A percentile compares a stretch with the other conserved stretches of the same genome.
Evolutionary conservation across 2,797 vertebrate species (phyloP).

Genomic region (Acestrorhynchus altus): DNA sequence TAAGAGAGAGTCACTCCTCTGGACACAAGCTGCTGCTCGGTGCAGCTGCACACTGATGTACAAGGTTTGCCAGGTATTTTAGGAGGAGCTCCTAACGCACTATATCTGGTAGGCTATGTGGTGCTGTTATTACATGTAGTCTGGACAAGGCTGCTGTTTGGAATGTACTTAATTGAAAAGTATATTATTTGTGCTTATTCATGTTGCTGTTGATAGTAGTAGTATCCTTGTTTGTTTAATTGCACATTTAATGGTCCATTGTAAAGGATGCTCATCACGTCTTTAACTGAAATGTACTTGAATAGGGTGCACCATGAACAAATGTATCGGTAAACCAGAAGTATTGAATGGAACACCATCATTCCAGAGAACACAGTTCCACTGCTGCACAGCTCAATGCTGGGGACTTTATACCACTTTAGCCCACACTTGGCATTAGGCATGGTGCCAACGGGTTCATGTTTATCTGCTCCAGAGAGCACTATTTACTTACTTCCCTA

Average conservation of each 20-base stretch:
- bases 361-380: too few relatives aligned
- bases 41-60: conserved; percentile 3
- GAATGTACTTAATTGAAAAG: not conserved
- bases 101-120: not conserved
- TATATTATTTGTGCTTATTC: not conserved
- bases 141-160: not conserved
- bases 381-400: too few relatives aligned
- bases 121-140: not conserved
- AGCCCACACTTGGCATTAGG: too few relatives aligned
- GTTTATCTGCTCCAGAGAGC: too few relatives aligned
- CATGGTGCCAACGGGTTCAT: too few relatives aligned
- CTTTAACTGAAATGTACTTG: not conserved
- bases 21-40: not conserved
- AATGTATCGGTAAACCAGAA: too few relatives aligned
- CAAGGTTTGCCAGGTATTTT: conserved; percentile 17
- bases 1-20: conserved; percentile 13
- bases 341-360: too few relatives aligned
- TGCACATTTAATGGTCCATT: not conserved
- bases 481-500: too few relatives aligned
- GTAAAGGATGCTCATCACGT: not conserved
- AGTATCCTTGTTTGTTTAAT: not conserved
- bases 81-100: conserved; percentile 1
- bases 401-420: too few relatives aligned
- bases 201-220: not conserved
- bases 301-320: too few relatives aligned